These are phyloP conservation scores for Girardinus metallicus DNA, from an alignment of 2,797 vertebrate genomes.

Conservation along the genomic window DNA sequence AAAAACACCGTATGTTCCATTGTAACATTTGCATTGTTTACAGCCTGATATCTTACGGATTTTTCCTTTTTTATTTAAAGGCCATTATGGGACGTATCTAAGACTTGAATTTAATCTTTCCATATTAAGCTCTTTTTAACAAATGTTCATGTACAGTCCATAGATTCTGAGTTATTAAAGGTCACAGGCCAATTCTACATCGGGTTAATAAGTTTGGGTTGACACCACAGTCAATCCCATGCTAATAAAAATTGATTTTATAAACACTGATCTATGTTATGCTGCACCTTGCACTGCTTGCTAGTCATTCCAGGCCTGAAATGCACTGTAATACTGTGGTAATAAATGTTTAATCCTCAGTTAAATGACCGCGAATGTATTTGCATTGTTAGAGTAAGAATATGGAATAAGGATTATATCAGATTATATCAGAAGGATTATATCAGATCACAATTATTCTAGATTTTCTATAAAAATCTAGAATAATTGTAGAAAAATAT, in stretches of 20 bases:
- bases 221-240: conserved; percentile 49
- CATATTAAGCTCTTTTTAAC: background rate
- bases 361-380: background rate
- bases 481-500: background rate
- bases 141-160: conserved; percentile 22
- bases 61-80: background rate
- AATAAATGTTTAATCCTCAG: background rate
- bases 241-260: conserved; percentile 61
- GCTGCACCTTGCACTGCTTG: background rate
- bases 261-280: conserved; percentile 39
- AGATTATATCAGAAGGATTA: background rate
- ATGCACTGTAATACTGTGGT: background rate
- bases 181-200: conserved; percentile 41
- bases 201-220: conserved; percentile 49
- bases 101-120: background rate
- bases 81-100: background rate
- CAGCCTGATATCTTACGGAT: background rate
- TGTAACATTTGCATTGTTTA: background rate
- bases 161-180: conserved; percentile 47
- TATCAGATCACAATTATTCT: too few species aligned
- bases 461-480: too few species aligned
- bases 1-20: background rate
- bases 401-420: background rate
- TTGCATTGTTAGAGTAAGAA: background rate
- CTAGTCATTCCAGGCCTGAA: background rate